phyloP scores from a whole-genome alignment of 30 jellyfish, hydroid and myxozoan genomes.

The Turritopsis rubra region DNA sequence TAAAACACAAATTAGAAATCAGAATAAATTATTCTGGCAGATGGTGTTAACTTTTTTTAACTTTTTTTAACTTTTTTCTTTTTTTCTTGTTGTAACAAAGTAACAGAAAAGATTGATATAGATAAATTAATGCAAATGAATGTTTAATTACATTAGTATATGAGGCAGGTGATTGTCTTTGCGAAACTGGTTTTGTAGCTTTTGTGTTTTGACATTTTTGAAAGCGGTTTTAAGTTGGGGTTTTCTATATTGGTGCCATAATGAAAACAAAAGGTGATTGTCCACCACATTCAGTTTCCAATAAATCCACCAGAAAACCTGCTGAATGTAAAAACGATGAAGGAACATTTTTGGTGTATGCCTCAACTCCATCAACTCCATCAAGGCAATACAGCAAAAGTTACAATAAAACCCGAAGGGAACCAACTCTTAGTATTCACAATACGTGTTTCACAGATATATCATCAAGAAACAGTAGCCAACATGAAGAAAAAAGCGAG shows the following conservation, averaged over 20 bases:
- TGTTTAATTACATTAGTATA: too few species aligned
- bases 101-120: not conserved
- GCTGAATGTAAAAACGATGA: not conserved
- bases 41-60: not conserved
- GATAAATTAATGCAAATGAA: too few species aligned
- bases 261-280: not conserved
- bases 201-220: not conserved
- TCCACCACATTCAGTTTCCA: not conserved
- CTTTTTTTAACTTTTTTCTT: too few species aligned
- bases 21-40: not conserved
- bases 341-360: not conserved
- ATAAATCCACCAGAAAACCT: not conserved
- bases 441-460: not conserved
- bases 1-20: not conserved
- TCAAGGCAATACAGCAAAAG: not conserved
- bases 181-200: too few species aligned
- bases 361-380: not conserved
- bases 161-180: too few species aligned
- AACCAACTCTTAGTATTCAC: not conserved
- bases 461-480: not conserved
- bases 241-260: not conserved
- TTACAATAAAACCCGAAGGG: not conserved
- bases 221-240: not conserved
- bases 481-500: not conserved
- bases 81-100: not conserved